Base-by-base conservation (phyloP, 2,888 invertebrate species). In the Digitonthophagus gazella region DNA sequence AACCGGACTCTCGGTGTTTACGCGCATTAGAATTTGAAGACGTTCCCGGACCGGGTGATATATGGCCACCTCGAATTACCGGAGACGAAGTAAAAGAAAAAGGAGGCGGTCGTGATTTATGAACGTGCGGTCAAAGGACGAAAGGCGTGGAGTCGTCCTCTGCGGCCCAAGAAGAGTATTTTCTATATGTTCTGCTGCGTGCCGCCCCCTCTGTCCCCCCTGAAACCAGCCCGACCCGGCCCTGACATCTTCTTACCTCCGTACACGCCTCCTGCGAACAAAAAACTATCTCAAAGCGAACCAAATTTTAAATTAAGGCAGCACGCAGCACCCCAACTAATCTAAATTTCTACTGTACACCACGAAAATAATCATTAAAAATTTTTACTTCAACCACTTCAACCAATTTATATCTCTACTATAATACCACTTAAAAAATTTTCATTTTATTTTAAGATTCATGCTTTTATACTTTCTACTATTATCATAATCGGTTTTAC, bases 211-310 rank as follows among this genome's bases (percentile, higher is more conserved):
- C 28, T 3, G 28, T 44, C 11, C 28, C 28, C 28, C 28, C 3
- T 11, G 28, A 44, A 44, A 44, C 28, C 28, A 44, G 28, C 1
- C 19, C 20, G 61, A 61, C 18, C 20, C 20, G 61, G 61, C 61
- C 61, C 61, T 61, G 61, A 61, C 18, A 61, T 61, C 15, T 44
- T 44, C 65, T 65, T 65, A 65, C 65, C 65, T 54, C 65, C 65
- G 44, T 44, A 55, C 15, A 65, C 65, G 18, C 65, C 65, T 28
- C 65, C 65, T 65, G 65, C 55, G 65, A 65, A 65, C 44, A 55
- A 65, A 55, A 65, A 65, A 61, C 61, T 61, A 61, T 61, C 20
- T 61, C 61, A 61, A 61, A 61, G 20, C 19, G 19, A 61, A 61
- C 61, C 61, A 61, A 61, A 61, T 61, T 19, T 61, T 61, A 16